Percentiles rank a stretch among this genome's conserved stretches.
Conservation (phyloP, 1,140 invertebrate genomes). For the Zaprionus vittiger region DNA sequence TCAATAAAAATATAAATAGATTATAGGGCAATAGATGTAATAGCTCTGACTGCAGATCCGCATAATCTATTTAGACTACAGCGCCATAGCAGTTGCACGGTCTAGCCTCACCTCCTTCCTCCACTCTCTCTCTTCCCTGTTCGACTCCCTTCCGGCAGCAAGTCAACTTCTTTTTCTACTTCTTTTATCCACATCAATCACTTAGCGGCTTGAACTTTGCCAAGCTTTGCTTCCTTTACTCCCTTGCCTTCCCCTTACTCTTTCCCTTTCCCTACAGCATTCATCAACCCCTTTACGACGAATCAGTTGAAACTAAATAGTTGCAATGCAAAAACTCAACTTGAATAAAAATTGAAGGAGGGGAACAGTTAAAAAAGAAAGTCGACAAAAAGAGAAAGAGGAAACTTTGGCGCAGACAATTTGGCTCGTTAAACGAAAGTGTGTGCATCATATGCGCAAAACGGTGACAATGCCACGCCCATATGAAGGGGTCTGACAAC, state of each 20-base stretch:
- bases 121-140: not conserved
- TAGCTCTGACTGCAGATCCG: not conserved
- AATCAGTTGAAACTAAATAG: slow-evolving; percentile 38
- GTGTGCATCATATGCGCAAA: slow-evolving; percentile 48
- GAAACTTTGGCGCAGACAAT: slow-evolving; percentile 53
- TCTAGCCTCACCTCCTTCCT: not conserved
- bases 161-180: slow-evolving; percentile 20
- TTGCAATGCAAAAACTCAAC: slow-evolving; percentile 26
- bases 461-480: slow-evolving; percentile 41
- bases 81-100: not conserved
- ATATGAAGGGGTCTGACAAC: slow-evolving; percentile 25
- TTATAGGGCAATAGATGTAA: slow-evolving; percentile 2
- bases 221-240: not conserved
- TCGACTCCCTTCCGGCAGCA: not conserved
- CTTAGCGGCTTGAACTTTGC: slow-evolving; percentile 44
- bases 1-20: slow-evolving; percentile 3
- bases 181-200: slow-evolving; percentile 39
- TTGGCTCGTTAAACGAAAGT: slow-evolving; percentile 57
- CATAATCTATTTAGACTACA: slow-evolving; percentile 11
- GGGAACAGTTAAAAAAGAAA: not conserved
- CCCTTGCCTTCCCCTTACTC: no score
- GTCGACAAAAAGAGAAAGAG: not conserved
- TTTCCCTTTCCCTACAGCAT: not conserved
- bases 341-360: not conserved
- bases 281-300: no score